Percentiles rank a stretch among this genome's conserved stretches.
These are phyloP conservation scores for Manis javanica DNA, from an alignment of 2,797 vertebrate genomes.

Conservation along the genomic window DNA sequence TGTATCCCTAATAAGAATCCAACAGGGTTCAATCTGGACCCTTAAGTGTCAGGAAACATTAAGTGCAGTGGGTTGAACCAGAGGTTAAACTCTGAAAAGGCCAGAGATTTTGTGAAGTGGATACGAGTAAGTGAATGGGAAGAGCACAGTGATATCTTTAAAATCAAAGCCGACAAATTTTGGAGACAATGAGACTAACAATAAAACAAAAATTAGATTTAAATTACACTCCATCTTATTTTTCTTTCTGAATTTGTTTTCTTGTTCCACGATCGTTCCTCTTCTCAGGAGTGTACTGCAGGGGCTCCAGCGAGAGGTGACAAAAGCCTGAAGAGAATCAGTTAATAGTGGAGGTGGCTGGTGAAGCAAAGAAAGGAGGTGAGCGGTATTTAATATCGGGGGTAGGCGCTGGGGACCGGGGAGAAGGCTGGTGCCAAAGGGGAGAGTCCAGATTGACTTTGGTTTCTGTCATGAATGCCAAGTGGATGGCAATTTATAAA, in stretches of 20 bases:
- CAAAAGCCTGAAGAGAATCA: background rate
- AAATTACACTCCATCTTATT: background rate
- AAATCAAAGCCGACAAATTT: background rate
- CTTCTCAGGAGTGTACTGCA: background rate
- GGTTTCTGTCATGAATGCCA: background rate
- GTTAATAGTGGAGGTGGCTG: background rate
- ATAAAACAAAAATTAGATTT: background rate
- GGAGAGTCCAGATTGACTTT: background rate
- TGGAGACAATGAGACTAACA: background rate
- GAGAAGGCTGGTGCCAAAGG: background rate
- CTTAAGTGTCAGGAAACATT: background rate
- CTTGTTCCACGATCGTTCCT: background rate
- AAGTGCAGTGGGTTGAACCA: background rate
- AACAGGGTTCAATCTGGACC: background rate
- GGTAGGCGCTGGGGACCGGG: background rate
- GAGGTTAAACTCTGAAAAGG: background rate
- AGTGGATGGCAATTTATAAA: background rate
- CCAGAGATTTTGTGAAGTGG: background rate
- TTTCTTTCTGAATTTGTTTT: slow-evolving; percentile 36
- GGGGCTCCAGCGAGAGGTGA: background rate
- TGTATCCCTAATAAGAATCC: background rate
- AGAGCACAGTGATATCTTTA: background rate
- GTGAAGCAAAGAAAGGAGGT: background rate
- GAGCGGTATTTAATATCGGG: background rate
- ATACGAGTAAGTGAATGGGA: background rate